Evolutionary conservation across 2,888 invertebrate genomes (phyloP).

Genomic region (Volucella zonaria): DNA sequence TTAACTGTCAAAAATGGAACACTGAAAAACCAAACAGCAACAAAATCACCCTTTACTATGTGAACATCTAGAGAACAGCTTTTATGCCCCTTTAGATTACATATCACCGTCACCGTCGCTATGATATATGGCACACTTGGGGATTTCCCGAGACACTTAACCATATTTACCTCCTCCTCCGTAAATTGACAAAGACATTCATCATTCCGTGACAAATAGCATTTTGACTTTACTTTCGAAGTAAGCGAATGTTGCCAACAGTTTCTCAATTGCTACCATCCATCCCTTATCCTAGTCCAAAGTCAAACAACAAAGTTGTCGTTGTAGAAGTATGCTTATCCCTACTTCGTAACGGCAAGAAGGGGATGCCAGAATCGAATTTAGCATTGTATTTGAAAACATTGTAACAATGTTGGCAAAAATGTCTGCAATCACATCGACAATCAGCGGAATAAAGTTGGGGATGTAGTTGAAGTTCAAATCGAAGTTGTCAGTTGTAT

Average conservation of each 20-base stretch:
- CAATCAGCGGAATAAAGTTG: slow-evolving; percentile 48
- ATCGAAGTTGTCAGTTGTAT: neutral
- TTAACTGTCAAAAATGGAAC: too few relatives aligned
- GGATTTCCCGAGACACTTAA: slow-evolving; percentile 44
- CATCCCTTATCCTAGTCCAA: neutral
- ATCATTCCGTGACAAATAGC: slow-evolving; percentile 42
- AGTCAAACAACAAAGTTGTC: slow-evolving; percentile 3
- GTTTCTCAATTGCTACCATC: slow-evolving; percentile 1
- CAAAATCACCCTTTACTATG: too few relatives aligned
- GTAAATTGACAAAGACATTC: slow-evolving; percentile 58
- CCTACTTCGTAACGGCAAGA: too few relatives aligned
- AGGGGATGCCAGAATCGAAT: slow-evolving; percentile 40
- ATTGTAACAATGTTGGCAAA: slow-evolving; percentile 65
- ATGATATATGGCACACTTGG: slow-evolving; percentile 4
- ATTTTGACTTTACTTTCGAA: slow-evolving; percentile 17
- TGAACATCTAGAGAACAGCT: slow-evolving; percentile 13
- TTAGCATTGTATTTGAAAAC: slow-evolving; percentile 60
- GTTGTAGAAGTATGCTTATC: neutral
- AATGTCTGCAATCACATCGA: slow-evolving; percentile 63
- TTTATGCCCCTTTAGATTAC: neutral
- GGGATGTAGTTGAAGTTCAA: slow-evolving; percentile 9
- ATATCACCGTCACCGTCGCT: neutral
- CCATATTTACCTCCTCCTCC: slow-evolving; percentile 41
- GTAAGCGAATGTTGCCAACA: slow-evolving; percentile 17
- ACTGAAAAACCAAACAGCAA: too few relatives aligned